Base-by-base conservation (phyloP, 2,797 vertebrate genomes). In the Macropodus opercularis region DNA sequence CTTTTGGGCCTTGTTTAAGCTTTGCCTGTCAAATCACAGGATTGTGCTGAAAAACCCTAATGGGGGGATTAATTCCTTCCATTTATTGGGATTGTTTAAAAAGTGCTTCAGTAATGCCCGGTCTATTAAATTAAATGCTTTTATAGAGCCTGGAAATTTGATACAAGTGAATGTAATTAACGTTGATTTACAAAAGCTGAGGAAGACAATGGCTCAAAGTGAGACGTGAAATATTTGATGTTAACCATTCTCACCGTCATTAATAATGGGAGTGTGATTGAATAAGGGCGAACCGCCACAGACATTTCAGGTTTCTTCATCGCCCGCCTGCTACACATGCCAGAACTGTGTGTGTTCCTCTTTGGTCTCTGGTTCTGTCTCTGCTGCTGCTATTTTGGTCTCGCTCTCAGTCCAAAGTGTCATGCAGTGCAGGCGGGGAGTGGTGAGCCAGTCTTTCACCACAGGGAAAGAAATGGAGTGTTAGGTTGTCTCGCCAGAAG, bases 361-460 rank as follows among this genome's bases (percentile, higher is more conserved):
- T 79, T 65, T 77, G 65, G 70, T 82, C 75, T 77, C 49, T 2
- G 38, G 54, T 72, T 80, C 68, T 51, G 67, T 76, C 77, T 87
- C 57, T 29, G 21, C 69, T 80, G 82, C 66, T 82, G 77, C 85
- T 90, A 87, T 90, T 90, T 89, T 84, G 60, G 83, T 84, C 83
- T 63, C 24, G 15, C 35, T 76, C 80, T 78, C 84, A 70, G 84
- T 86, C 85, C 85, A 77, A 67, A 80, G 78, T 87, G 85, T 90
- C 88, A 86, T 66, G 72, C 51, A 21, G 70, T 51, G 13, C 75
- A 79, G 80, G 74, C 66, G 76, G 81, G 83, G 78, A 76, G 80
- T 67, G 68, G 77, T 53, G n/a, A 70, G 67, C 72, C 85, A 21
- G 79, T 57, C 74, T 73, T 26, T 77, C 85, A 64, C 79, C 69